Evolutionary conservation across 2,888 invertebrate genomes (phyloP).

Genomic region (Brachypterus glaber): DNA sequence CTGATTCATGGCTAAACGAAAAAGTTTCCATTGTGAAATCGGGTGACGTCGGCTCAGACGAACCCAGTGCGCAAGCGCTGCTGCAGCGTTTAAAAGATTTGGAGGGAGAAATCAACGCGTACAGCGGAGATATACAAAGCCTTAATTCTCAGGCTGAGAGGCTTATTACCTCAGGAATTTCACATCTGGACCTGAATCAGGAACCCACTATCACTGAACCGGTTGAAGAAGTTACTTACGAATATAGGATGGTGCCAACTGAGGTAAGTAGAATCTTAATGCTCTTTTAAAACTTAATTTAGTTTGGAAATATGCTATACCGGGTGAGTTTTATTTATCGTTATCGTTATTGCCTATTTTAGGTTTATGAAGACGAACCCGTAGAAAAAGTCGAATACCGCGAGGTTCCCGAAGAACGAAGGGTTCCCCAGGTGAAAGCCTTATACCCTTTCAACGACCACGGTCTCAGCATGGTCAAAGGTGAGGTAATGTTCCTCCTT

Average conservation of each 20-base stretch:
- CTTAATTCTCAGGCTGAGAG: constrained; percentile 71
- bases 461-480: constrained; percentile 85
- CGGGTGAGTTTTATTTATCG: too few species aligned
- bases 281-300: too few species aligned
- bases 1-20: constrained; percentile 95
- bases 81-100: constrained; percentile 78
- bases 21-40: constrained; percentile 85
- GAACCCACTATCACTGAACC: constrained; percentile 54
- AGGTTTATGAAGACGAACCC: constrained; percentile 88
- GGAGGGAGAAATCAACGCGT: constrained; percentile 82
- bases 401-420: constrained; percentile 78
- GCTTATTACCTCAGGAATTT: constrained; percentile 67
- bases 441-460: constrained; percentile 88
- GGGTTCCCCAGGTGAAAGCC: constrained; percentile 78
- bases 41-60: constrained; percentile 83
- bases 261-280: too few species aligned
- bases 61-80: constrained; percentile 81
- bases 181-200: constrained; percentile 52
- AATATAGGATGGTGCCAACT: constrained; percentile 62
- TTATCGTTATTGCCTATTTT: too few species aligned
- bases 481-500: constrained; percentile 82
- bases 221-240: constrained; percentile 54
- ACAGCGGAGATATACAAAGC: constrained; percentile 70
- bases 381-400: constrained; percentile 75
- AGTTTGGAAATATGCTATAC: too few species aligned